phyloP scores from a whole-genome alignment of 1,140 invertebrate genomes.

The Brachionus angularis region DNA sequence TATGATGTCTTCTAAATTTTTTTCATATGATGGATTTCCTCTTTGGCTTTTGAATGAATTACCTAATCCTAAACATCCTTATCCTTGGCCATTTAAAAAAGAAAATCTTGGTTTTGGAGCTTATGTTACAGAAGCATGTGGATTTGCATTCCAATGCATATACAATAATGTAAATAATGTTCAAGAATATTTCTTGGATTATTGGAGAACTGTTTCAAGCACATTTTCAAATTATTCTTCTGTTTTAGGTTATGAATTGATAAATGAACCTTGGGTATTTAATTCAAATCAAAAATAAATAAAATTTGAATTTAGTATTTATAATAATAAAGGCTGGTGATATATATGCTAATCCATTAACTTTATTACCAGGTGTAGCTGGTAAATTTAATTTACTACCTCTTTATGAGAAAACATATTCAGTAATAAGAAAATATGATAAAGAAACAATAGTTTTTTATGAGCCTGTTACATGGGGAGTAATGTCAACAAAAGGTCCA shows the following conservation, averaged over 20 bases:
- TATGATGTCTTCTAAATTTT: constrained; percentile 42
- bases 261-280: constrained; percentile 49
- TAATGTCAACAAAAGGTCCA: constrained; percentile 9
- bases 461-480: constrained; percentile 44
- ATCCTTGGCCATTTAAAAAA: constrained; percentile 48
- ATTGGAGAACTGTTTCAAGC: constrained; percentile 47
- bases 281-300: not conserved
- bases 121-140: constrained; percentile 48
- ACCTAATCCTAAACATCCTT: constrained; percentile 40
- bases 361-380: constrained; percentile 38
- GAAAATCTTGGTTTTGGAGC: constrained; percentile 41
- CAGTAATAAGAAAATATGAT: constrained; percentile 30
- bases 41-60: constrained; percentile 47
- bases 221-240: constrained; percentile 45
- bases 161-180: constrained; percentile 47
- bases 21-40: constrained; percentile 48
- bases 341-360: constrained; percentile 26
- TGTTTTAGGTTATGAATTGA: constrained; percentile 49
- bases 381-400: constrained; percentile 38
- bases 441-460: constrained; percentile 43
- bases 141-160: constrained; percentile 47
- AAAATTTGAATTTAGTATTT: not conserved
- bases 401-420: constrained; percentile 37
- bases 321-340: constrained; percentile 40
- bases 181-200: constrained; percentile 44